Conservation (phyloP, 2,113 vertebrate genomes). For the Ardeotis arabs region DNA sequence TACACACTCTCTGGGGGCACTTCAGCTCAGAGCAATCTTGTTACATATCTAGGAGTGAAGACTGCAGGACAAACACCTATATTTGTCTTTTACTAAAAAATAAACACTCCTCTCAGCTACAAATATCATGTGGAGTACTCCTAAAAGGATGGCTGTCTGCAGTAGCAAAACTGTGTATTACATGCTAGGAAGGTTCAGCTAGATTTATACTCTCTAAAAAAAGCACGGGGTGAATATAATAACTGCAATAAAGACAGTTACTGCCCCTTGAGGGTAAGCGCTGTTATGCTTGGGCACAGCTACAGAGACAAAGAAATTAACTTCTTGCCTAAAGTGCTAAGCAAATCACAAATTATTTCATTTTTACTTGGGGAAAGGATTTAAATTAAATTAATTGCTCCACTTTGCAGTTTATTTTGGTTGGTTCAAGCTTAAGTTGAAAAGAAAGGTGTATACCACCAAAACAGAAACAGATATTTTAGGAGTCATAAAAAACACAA, state of each 20-base stretch:
- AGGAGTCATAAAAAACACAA: background rate
- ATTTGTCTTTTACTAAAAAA: background rate
- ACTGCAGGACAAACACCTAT: accelerated
- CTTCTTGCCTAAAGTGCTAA: background rate
- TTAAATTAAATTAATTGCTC: background rate
- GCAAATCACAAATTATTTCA: background rate
- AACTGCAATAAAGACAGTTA: background rate
- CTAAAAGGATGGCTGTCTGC: background rate
- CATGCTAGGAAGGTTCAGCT: background rate
- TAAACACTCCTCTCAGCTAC: background rate
- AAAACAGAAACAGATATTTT: background rate
- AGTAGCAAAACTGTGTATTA: background rate
- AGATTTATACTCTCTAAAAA: background rate
- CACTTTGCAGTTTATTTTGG: background rate
- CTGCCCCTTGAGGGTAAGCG: background rate
- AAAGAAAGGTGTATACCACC: background rate
- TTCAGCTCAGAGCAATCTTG: background rate
- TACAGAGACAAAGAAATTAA: background rate
- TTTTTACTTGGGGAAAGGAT: background rate
- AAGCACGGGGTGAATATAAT: background rate
- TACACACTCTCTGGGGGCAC: background rate
- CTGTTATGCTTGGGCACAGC: background rate
- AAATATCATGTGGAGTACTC: background rate
- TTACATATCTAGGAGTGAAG: background rate
- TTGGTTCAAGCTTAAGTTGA: background rate